Percentiles rank a stretch among this genome's conserved stretches.
Conservation (phyloP, 2,888 invertebrate species). For the Cepaea hortensis region DNA sequence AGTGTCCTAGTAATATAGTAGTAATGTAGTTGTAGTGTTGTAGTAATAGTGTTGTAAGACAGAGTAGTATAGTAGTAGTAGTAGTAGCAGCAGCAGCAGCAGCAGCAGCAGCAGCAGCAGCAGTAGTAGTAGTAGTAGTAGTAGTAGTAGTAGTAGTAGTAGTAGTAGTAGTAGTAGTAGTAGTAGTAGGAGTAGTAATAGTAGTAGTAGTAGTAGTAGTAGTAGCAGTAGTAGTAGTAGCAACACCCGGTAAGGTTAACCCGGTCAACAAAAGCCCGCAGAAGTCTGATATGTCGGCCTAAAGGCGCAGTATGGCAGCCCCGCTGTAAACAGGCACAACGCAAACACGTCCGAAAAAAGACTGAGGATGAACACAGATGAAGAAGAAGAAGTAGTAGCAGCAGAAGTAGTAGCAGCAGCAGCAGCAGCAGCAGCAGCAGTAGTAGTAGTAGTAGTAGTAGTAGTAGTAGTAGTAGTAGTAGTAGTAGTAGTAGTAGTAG, state of each 20-base stretch:
- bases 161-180: slow-evolving; percentile 34
- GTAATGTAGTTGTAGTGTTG: neutral
- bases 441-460: neutral
- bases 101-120: neutral
- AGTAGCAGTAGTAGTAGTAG: neutral
- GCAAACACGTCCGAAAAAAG: too few relatives aligned
- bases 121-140: slow-evolving; percentile 9
- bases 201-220: slow-evolving; percentile 19
- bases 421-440: neutral
- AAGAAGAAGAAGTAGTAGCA: too few relatives aligned
- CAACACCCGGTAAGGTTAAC: too few relatives aligned
- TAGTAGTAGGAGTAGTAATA: slow-evolving; percentile 27
- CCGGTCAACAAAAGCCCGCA: too few relatives aligned
- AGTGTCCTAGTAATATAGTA: too few relatives aligned
- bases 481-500: slow-evolving; percentile 1
- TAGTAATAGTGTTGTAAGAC: neutral
- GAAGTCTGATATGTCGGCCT: too few relatives aligned
- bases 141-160: slow-evolving; percentile 32
- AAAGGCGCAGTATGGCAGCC: neutral
- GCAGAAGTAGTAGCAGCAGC: too few relatives aligned
- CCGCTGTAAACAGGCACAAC: too few relatives aligned
- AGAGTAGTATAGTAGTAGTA: neutral
- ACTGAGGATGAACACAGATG: too few relatives aligned
- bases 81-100: neutral
- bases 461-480: slow-evolving; percentile 26